Percentiles rank a stretch among this genome's conserved stretches.
Conservation (phyloP, 1,140 invertebrate genomes). For the Antheraea mylitta region DNA sequence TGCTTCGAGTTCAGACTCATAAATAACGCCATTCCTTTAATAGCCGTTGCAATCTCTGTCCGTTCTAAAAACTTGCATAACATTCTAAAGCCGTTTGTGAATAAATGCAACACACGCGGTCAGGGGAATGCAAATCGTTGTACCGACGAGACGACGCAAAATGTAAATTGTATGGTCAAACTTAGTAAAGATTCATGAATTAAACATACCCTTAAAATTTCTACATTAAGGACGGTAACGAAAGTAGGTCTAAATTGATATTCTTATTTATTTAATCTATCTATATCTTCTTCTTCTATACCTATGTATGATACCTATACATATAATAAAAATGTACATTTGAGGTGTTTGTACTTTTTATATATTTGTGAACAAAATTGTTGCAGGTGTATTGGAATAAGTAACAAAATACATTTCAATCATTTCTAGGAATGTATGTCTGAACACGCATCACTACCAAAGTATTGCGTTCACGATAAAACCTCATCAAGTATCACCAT, state of each 20-base stretch:
- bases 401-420: too few relatives aligned
- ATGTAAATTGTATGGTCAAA: slow-evolving; percentile 70
- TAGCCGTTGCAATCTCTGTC: slow-evolving; percentile 16
- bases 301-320: too few relatives aligned
- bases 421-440: too few relatives aligned
- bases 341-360: too few relatives aligned
- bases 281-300: too few relatives aligned
- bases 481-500: too few relatives aligned
- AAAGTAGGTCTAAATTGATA: slow-evolving; percentile 43
- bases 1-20: slow-evolving; percentile 44
- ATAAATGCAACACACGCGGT: slow-evolving; percentile 47
- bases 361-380: too few relatives aligned
- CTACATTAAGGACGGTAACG: slow-evolving; percentile 50
- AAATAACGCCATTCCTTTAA: slow-evolving; percentile 48
- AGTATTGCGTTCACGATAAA: too few relatives aligned
- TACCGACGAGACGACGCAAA: slow-evolving; percentile 52
- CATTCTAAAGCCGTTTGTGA: slow-evolving; percentile 25
- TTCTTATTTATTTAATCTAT: slow-evolving; percentile 39
- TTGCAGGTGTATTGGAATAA: too few relatives aligned
- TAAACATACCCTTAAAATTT: slow-evolving; percentile 61
- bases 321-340: too few relatives aligned
- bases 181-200: slow-evolving; percentile 62
- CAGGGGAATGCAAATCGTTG: slow-evolving; percentile 57
- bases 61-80: slow-evolving; percentile 29
- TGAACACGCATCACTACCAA: too few relatives aligned